Conservation (phyloP, 1,140 invertebrate genomes). For the Drosophila kanapiae region DNA sequence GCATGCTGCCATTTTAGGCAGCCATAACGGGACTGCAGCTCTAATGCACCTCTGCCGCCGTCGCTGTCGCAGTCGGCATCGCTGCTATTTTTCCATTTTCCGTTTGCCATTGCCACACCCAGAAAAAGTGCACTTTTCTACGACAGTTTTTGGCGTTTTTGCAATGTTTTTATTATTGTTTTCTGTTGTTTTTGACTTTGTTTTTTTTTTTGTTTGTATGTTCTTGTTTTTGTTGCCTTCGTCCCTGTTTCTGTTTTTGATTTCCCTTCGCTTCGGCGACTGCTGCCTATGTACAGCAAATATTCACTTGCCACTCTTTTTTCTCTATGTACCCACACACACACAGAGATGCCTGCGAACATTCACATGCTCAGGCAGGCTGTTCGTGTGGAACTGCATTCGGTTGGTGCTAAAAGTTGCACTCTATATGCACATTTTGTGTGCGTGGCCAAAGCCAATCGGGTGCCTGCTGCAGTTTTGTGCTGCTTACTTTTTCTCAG, state of each 20-base stretch:
- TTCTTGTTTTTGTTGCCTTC: conserved; percentile 40
- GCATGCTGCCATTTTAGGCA: conserved; percentile 67
- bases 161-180: conserved; percentile 47
- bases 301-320: conserved; percentile 74
- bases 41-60: conserved; percentile 72
- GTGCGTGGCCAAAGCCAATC: conserved; percentile 82
- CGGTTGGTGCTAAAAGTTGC: conserved; percentile 85
- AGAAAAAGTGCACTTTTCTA: conserved; percentile 83
- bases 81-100: conserved; percentile 48
- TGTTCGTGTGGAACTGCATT: conserved; percentile 78
- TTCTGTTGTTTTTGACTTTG: conserved; percentile 39
- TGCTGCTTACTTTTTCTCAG: conserved; percentile 67
- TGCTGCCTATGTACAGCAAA: conserved; percentile 76
- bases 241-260: conserved; percentile 51
- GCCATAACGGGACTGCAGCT: conserved; percentile 57
- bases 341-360: conserved; percentile 15
- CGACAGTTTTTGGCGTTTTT: conserved; percentile 69
- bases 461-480: conserved; percentile 70
- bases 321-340: conserved; percentile 46
- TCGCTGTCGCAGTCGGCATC: conserved; percentile 8
- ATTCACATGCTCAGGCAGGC: conserved; percentile 27
- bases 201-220: conserved; percentile 19
- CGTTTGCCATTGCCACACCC: conserved; percentile 65
- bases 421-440: conserved; percentile 85
- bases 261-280: conserved; percentile 43